Percentiles rank a stretch among this genome's conserved stretches.
Evolutionary conservation across 2,797 vertebrate genomes (phyloP).

Genomic region (Triplophysa bombifrons): DNA sequence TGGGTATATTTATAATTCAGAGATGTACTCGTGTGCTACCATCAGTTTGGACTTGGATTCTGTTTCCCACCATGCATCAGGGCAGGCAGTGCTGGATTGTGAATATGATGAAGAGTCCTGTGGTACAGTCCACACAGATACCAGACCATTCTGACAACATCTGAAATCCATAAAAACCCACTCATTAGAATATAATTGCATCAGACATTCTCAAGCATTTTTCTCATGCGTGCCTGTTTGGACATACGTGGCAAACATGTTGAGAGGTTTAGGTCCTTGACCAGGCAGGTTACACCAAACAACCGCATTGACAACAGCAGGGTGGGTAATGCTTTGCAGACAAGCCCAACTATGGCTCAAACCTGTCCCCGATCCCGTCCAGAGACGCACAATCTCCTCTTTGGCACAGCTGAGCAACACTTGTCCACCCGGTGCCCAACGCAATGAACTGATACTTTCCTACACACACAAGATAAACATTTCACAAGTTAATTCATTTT

Average conservation of each 20-base stretch:
- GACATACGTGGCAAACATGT: constrained; percentile 88
- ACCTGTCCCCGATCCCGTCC: constrained; percentile 76
- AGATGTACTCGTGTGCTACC: constrained; percentile 48
- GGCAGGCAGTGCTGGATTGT: constrained; percentile 72
- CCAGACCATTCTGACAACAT: constrained; percentile 93
- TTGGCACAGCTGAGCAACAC: constrained; percentile 93
- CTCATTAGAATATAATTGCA: not conserved
- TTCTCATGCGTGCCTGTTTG: not conserved
- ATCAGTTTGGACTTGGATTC: constrained; percentile 79
- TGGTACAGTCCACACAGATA: constrained; percentile 92
- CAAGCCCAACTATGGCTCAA: constrained; percentile 81
- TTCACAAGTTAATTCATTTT: not conserved
- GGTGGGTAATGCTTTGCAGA: constrained; percentile 84
- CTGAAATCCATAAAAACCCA: constrained; percentile 68
- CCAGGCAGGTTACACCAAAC: constrained; percentile 88
- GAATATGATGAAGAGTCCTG: constrained; percentile 76
- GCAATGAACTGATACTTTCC: constrained; percentile 89
- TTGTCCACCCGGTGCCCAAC: constrained; percentile 90
- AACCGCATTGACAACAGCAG: constrained; percentile 86
- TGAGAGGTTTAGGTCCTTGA: constrained; percentile 80
- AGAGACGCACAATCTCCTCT: constrained; percentile 92
- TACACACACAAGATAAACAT: constrained; percentile 57
- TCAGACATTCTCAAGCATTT: not conserved
- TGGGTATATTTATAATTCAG: not conserved
- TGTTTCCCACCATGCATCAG: constrained; percentile 89